phyloP scores from a whole-genome alignment of 2,113 vertebrate species.

The Pollachius pollachius region DNA sequence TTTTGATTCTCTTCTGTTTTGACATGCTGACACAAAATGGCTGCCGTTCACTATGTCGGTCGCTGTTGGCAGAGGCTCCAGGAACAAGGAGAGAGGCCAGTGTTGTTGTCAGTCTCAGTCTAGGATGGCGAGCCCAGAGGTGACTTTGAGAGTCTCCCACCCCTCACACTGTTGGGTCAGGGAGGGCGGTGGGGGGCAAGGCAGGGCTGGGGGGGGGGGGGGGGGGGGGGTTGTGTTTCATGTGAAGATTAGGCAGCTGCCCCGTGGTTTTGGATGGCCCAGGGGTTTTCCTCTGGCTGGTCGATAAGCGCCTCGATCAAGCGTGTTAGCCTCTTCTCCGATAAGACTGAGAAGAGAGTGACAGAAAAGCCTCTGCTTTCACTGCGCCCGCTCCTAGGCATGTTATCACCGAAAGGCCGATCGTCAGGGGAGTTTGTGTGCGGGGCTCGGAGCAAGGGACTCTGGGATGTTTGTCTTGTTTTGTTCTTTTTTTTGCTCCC shows the following conservation, averaged over 20 bases:
- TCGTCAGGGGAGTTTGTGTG: background rate
- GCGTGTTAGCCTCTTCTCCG: too few species aligned
- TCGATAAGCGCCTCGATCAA: slow-evolving; percentile 16
- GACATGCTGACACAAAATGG: slow-evolving; percentile 49
- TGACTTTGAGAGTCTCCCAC: slow-evolving; percentile 9
- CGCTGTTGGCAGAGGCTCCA: background rate
- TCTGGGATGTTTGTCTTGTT: slow-evolving; percentile 41
- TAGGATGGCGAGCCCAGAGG: background rate
- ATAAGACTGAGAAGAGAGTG: background rate
- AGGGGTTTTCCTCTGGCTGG: slow-evolving; percentile 38
- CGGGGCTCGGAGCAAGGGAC: background rate
- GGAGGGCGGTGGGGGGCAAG: background rate
- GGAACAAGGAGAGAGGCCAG: background rate
- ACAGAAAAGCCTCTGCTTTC: background rate
- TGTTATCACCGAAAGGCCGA: slow-evolving; percentile 11
- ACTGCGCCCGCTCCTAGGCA: background rate
- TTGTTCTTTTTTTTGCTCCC: slow-evolving; percentile 19
- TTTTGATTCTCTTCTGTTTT: background rate
- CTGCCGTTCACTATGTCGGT: slow-evolving; percentile 7
- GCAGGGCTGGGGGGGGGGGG: background rate
- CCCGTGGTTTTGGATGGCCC: slow-evolving; percentile 13
- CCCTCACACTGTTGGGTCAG: slow-evolving; percentile 7
- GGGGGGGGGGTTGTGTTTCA: slow-evolving; percentile 31
- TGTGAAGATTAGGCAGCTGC: slow-evolving; percentile 32
- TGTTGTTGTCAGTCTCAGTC: background rate